Evolutionary conservation across 2,797 vertebrate genomes (phyloP).

Genomic region (Delichon dasypus): DNA sequence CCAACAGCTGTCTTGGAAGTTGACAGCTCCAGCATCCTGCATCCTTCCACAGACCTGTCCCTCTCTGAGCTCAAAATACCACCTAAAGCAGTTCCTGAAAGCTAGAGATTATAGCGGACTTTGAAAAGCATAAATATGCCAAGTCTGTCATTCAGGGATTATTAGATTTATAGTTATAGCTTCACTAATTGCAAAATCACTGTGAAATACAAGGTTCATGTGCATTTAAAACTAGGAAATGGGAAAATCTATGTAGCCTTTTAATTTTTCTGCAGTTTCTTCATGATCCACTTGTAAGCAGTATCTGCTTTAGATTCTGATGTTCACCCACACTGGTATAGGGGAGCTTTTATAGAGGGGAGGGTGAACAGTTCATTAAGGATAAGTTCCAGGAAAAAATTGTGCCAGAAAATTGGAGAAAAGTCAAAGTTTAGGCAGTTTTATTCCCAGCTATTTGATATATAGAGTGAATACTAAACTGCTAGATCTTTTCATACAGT

Average conservation of each 20-base stretch:
- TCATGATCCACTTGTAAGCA: neutral
- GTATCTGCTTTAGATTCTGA: neutral
- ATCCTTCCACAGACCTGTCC: neutral
- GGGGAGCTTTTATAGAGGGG: neutral
- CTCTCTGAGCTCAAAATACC: neutral
- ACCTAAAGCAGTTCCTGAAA: neutral
- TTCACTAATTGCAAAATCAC: neutral
- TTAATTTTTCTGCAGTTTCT: neutral
- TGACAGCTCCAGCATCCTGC: neutral
- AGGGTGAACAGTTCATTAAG: neutral
- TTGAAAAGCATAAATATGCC: neutral
- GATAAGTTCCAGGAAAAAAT: neutral
- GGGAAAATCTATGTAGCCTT: neutral
- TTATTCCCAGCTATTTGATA: neutral
- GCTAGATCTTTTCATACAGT: neutral
- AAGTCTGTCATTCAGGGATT: neutral
- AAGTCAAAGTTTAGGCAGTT: neutral
- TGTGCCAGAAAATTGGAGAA: neutral
- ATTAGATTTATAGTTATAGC: neutral
- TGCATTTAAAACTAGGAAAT: neutral
- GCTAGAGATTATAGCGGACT: neutral
- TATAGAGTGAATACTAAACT: neutral
- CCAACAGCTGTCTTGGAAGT: neutral
- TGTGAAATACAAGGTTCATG: neutral
- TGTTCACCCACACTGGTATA: neutral